Evolutionary conservation across 2,888 invertebrate genomes (phyloP).

Genomic region (Gymnosoma rotundatum): DNA sequence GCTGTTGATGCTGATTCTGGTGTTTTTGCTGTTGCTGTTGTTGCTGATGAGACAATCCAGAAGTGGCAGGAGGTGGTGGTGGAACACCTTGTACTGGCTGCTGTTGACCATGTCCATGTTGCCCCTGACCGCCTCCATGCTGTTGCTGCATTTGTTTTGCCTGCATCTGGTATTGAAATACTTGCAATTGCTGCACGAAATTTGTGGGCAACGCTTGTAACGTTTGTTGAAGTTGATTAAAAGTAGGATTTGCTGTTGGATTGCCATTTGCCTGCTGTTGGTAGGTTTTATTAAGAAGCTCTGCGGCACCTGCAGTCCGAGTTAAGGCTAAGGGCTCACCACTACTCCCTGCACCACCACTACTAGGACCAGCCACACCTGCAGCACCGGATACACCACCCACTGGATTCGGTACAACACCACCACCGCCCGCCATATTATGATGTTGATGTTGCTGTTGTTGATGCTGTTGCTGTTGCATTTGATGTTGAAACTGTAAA

Average conservation of each 20-base stretch:
- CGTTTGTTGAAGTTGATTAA: constrained; percentile 77
- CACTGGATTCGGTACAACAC: constrained; percentile 63
- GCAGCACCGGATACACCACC: constrained; percentile 67
- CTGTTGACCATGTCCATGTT: constrained; percentile 69
- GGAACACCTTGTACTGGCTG: constrained; percentile 69
- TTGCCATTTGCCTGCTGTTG: constrained; percentile 78
- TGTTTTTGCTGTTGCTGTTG: constrained; percentile 72
- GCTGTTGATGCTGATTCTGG: constrained; percentile 74
- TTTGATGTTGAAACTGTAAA: constrained; percentile 74
- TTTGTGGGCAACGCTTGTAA: constrained; percentile 76
- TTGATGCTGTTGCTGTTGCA: constrained; percentile 77
- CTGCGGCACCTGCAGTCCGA: constrained; percentile 78
- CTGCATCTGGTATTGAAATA: constrained; percentile 80
- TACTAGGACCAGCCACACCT: constrained; percentile 60
- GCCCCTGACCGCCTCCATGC: constrained; percentile 68
- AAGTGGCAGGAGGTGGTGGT: constrained; percentile 70
- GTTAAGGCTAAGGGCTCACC: constrained; percentile 77
- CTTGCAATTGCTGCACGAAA: constrained; percentile 77
- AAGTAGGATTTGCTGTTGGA: constrained; percentile 72
- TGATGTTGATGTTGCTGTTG: constrained; percentile 76
- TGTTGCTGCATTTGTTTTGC: constrained; percentile 81
- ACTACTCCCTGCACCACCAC: constrained; percentile 64
- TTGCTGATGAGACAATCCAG: constrained; percentile 71
- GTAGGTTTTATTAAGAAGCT: constrained; percentile 76
- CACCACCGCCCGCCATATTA: constrained; percentile 72